A percentile compares a stretch with the other conserved stretches of the same genome.
These are phyloP conservation scores for Phylloscopus whistleri DNA, from an alignment of 2,113 vertebrate species.

Conservation along the genomic window DNA sequence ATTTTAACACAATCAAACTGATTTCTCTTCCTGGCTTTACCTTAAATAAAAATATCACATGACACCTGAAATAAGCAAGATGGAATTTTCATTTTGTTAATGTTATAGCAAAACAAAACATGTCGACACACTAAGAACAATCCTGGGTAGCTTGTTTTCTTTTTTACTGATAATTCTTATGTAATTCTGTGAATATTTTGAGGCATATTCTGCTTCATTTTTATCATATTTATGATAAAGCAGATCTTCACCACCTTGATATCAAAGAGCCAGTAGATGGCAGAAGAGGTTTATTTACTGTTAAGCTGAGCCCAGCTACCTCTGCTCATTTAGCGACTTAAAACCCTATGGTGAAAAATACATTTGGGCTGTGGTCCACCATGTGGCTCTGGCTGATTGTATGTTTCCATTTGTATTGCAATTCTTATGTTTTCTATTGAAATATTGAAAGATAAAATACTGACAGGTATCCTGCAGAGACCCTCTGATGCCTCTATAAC, in stretches of 20 bases:
- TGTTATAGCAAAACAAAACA: neutral
- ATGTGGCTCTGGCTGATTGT: neutral
- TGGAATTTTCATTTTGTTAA: neutral
- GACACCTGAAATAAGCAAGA: neutral
- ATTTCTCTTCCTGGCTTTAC: neutral
- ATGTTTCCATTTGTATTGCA: neutral
- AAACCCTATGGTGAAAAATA: neutral
- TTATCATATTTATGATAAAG: neutral
- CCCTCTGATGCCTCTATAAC: neutral
- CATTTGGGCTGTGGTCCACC: neutral
- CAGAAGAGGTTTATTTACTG: neutral
- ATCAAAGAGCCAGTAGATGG: neutral
- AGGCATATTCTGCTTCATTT: neutral
- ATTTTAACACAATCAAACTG: neutral
- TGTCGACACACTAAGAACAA: neutral
- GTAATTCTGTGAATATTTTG: neutral
- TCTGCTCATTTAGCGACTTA: neutral
- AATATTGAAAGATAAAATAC: neutral
- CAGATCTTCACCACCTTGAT: neutral
- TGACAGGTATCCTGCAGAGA: neutral
- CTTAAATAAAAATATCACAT: neutral
- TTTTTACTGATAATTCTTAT: neutral
- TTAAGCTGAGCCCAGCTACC: accelerated
- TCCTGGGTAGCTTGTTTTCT: accelerated
- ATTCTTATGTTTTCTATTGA: neutral